Percentiles rank a stretch among this genome's conserved stretches.
Conservation (phyloP, 1,140 invertebrate genomes). For the Lepidotrigona ventralis region DNA sequence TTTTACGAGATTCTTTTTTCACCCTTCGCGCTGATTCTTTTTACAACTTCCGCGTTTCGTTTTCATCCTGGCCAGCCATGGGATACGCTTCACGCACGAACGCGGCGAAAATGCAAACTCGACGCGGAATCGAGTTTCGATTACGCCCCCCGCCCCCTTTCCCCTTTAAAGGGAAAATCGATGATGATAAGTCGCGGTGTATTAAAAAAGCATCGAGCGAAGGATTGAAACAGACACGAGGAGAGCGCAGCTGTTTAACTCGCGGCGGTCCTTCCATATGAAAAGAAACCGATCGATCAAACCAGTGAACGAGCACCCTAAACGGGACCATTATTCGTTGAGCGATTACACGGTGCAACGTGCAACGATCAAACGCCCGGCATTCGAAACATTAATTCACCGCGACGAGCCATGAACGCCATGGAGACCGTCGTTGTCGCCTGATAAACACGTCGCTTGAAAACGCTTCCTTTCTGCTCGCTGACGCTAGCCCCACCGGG, state of each 20-base stretch:
- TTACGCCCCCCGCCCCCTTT: background rate
- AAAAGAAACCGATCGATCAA: background rate
- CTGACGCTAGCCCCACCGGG: background rate
- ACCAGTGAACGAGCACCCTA: constrained; percentile 38
- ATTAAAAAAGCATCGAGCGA: background rate
- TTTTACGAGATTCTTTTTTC: constrained; percentile 42
- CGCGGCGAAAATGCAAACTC: background rate
- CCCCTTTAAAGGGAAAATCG: background rate
- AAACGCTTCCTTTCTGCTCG: constrained; percentile 29
- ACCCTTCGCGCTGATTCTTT: background rate
- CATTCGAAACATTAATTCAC: constrained; percentile 38
- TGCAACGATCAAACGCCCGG: constrained; percentile 9
- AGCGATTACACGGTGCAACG: constrained; percentile 45
- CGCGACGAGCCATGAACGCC: constrained; percentile 6
- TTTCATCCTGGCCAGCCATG: constrained; percentile 19
- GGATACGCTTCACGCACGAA: background rate
- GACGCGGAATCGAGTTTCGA: background rate
- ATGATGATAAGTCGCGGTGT: background rate
- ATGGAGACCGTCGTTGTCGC: background rate
- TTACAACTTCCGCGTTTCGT: constrained; percentile 56
- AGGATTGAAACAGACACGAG: background rate
- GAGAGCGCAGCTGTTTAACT: background rate
- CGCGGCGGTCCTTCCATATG: background rate
- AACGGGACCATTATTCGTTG: constrained; percentile 30
- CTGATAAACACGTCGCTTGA: constrained; percentile 11